Evolutionary conservation across 2,888 invertebrate species (phyloP), one percentile per base, ranked within the genome.

Genomic region (Notodonta ziczac): DNA sequence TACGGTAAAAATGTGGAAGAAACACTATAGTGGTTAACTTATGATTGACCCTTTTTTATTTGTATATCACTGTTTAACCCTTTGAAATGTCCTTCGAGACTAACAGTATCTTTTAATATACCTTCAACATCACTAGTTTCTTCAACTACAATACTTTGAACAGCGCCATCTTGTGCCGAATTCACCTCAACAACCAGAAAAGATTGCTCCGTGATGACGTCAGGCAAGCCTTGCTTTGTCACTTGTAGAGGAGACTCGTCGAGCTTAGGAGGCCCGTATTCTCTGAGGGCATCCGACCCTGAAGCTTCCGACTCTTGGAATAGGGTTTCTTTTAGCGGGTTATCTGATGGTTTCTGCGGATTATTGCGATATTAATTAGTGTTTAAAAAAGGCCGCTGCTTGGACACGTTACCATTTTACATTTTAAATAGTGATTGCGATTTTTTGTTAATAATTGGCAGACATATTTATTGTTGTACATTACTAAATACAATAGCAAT

Each of bases 251-350:
- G 72, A 0, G 82, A 74, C 7, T 87, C 85, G 0, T 74, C 72
- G 0, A 81, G 82, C 51, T 92, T 92, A 7, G 94, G 94, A 8
- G 94, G 92, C 14, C 91, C 90, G 64, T 94, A 94, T 63, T 93
- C 90, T 60, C 88, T 88, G 14, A 94, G 91, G 57, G 90, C 89
- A 57, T 94, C 93, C 10, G 93, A 93, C 0, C 92, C 91, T 35
- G 94, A 56, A 5, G 92, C 89, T 60, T 91, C 92, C 0, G 90
- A 88, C 44, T 89, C 89, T 67, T 85, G 79, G 13, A 86, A 62
- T n/a, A 91, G 83, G 44, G 85, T 81, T 56, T 93, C 93, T 70
- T 87, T 84, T 35, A 88, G 77, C n/a, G 91, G 89, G 67, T 84
- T 90, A 62, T 87, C 89, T 16, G 85, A 82, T 24, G 91, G 87